These are phyloP conservation scores for Drosophila nigrodunni DNA, from an alignment of 1,140 invertebrate genomes.

Conservation along the genomic window DNA sequence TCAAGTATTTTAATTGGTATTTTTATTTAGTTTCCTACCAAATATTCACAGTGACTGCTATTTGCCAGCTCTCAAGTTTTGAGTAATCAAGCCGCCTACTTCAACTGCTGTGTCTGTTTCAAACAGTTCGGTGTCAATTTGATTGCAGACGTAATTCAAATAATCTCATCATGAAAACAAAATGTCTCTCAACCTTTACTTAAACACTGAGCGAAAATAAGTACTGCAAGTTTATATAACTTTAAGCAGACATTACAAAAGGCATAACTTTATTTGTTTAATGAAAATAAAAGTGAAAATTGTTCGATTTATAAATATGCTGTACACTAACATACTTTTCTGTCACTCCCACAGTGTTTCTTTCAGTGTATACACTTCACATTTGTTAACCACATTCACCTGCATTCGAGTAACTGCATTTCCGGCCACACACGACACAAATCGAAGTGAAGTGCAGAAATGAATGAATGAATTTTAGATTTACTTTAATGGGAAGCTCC, in stretches of 20 bases:
- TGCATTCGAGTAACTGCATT: not conserved
- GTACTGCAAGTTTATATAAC: too few relatives aligned
- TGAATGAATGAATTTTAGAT: conserved; percentile 30
- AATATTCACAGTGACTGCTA: conserved; percentile 2
- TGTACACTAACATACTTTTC: too few relatives aligned
- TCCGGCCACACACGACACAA: conserved; percentile 14
- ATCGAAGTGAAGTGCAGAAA: conserved; percentile 3
- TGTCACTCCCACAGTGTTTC: too few relatives aligned
- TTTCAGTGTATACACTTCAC: not conserved
- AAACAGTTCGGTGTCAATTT: conserved; percentile 70
- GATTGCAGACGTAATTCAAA: conserved; percentile 80
- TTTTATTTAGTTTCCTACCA: not conserved
- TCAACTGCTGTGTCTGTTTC: conserved; percentile 13
- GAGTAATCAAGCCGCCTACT: conserved; percentile 54
- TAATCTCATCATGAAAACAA: conserved; percentile 69
- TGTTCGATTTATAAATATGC: too few relatives aligned
- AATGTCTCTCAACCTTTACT: conserved; percentile 19
- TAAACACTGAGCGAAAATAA: too few relatives aligned
- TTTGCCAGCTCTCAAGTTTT: not conserved
- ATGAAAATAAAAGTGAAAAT: too few relatives aligned
- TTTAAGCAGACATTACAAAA: too few relatives aligned
- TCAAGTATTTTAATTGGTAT: not conserved
- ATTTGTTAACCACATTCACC: not conserved
- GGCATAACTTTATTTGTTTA: too few relatives aligned
- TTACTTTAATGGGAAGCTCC: conserved; percentile 20